Conservation (phyloP, 2,797 vertebrate species). For the Hylomyscus alleni region DNA sequence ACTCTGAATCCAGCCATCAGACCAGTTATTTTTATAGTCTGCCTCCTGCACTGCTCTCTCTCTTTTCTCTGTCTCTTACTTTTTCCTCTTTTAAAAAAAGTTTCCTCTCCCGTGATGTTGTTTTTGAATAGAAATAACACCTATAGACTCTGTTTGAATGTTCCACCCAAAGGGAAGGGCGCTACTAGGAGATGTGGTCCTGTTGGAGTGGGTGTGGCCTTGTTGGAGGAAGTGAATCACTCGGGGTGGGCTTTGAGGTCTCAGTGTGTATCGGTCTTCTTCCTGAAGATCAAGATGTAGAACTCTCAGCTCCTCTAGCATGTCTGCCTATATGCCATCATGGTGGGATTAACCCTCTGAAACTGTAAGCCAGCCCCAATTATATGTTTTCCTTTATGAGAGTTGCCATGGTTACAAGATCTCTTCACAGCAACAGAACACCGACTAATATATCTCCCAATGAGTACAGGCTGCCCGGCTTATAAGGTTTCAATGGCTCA, state of each 20-base stretch:
- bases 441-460: not conserved
- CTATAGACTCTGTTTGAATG: not conserved
- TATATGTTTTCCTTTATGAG: not conserved
- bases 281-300: not conserved
- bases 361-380: not conserved
- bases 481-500: too few relatives aligned
- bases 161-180: not conserved
- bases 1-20: not conserved
- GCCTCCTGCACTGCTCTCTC: not conserved
- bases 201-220: not conserved
- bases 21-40: not conserved
- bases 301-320: not conserved
- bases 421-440: not conserved
- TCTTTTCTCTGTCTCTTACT: not conserved
- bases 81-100: not conserved
- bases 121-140: not conserved
- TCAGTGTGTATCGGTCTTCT: not conserved
- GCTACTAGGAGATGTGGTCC: not conserved
- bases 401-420: not conserved
- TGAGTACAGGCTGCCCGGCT: not conserved
- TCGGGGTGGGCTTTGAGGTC: not conserved
- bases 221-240: not conserved
- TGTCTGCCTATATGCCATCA: not conserved
- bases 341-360: not conserved
- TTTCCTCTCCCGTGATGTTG: not conserved